Percentiles rank a stretch among this genome's conserved stretches.
These are phyloP conservation scores for Hypotaenidia okinawae DNA, from an alignment of 2,797 vertebrate genomes.

Conservation along the genomic window DNA sequence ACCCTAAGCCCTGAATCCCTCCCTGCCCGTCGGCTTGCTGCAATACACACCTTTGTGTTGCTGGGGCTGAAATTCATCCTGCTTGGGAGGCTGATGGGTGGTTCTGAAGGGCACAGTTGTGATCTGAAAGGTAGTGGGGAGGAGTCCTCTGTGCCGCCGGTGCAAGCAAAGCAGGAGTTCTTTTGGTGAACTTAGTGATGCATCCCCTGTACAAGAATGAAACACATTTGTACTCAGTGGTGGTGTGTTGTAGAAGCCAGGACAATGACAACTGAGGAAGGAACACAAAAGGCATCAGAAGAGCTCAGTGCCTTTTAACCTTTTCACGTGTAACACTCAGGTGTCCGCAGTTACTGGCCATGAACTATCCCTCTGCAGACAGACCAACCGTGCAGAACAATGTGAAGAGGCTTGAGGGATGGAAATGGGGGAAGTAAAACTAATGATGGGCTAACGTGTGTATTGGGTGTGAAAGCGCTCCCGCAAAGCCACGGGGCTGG, in stretches of 20 bases:
- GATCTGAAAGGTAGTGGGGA: neutral
- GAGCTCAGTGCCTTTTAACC: neutral
- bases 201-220: neutral
- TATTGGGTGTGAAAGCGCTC: neutral
- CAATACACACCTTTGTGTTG: neutral
- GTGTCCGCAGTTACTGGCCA: neutral
- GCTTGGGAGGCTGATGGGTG: neutral
- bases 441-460: neutral
- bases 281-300: neutral
- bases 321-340: neutral
- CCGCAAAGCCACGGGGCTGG: neutral
- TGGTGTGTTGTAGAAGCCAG: neutral
- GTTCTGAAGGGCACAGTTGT: neutral
- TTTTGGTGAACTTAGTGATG: neutral
- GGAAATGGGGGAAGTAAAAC: neutral
- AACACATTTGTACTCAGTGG: neutral
- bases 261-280: neutral
- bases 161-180: neutral
- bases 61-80: neutral
- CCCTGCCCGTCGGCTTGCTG: neutral
- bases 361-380: neutral
- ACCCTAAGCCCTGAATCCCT: neutral
- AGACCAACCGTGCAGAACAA: neutral
- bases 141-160: neutral
- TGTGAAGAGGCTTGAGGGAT: neutral